Evolutionary conservation across 2,113 vertebrate species (phyloP).

Genomic region (Mormyrus lacerda): DNA sequence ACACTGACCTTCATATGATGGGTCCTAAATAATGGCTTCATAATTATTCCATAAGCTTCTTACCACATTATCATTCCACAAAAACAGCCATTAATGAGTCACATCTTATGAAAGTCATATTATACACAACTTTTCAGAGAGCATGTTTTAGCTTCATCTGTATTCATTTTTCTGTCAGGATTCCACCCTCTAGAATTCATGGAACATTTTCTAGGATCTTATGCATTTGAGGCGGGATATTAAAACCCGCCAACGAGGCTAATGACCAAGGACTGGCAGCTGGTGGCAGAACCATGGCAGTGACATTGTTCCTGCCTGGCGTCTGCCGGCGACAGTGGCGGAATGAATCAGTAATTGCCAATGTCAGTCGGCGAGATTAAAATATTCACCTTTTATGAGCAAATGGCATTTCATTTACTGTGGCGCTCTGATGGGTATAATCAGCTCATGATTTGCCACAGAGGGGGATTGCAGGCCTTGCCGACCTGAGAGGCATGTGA

Average conservation of each 20-base stretch:
- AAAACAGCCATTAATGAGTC: background rate
- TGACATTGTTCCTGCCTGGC: constrained; percentile 25
- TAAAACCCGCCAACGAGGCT: constrained; percentile 11
- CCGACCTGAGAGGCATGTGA: background rate
- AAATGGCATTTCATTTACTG: constrained; percentile 35
- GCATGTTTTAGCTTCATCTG: background rate
- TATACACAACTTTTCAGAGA: background rate
- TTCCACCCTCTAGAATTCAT: background rate
- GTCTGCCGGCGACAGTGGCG: background rate
- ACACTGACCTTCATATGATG: background rate
- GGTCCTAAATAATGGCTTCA: background rate
- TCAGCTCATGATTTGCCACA: background rate
- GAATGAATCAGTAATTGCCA: constrained; percentile 28
- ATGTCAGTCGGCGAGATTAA: constrained; percentile 25
- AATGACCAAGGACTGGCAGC: constrained; percentile 13
- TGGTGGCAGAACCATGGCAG: background rate
- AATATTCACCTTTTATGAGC: constrained; percentile 22
- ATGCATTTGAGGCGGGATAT: constrained; percentile 12
- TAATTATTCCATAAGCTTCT: background rate
- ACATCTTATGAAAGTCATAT: background rate
- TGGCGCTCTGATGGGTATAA: constrained; percentile 33
- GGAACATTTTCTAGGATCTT: constrained; percentile 3
- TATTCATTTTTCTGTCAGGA: background rate
- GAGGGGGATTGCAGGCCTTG: constrained; percentile 22
- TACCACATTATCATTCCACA: background rate